A percentile compares a stretch with the other conserved stretches of the same genome.
These are phyloP conservation scores for Pollenia angustigena DNA, from an alignment of 2,888 invertebrate genomes.

Conservation along the genomic window DNA sequence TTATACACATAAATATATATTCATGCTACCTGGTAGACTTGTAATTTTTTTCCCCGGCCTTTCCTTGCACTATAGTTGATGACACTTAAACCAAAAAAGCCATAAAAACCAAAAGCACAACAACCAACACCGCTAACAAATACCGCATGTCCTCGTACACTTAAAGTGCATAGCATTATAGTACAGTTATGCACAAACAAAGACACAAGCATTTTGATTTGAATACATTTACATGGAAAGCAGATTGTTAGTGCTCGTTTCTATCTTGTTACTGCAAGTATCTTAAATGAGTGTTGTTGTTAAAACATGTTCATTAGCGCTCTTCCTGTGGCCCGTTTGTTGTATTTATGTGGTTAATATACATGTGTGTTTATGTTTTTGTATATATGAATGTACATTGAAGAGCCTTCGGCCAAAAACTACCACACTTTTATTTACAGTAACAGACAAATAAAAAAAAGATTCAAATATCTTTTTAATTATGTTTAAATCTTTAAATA, in stretches of 20 bases:
- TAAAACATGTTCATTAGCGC: conserved; percentile 69
- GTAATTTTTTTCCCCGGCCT: background rate
- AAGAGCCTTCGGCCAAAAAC: conserved; percentile 27
- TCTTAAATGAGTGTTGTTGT: conserved; percentile 35
- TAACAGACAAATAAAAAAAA: background rate
- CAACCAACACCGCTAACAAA: conserved; percentile 66
- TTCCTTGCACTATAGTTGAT: conserved; percentile 14
- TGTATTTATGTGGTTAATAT: conserved; percentile 1
- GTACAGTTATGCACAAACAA: conserved; percentile 3
- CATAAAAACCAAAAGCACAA: conserved; percentile 67
- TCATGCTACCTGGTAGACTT: background rate
- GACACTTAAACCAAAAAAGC: conserved; percentile 64
- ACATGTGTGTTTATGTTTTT: background rate
- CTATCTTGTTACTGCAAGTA: conserved; percentile 22
- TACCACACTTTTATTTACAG: conserved; percentile 16
- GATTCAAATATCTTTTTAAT: no score
- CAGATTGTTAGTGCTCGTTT: conserved; percentile 41
- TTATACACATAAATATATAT: background rate
- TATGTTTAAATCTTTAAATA: no score
- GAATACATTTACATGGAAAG: conserved; percentile 27
- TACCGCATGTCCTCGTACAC: conserved; percentile 35
- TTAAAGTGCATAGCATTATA: conserved; percentile 15
- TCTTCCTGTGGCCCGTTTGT: conserved; percentile 57
- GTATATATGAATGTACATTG: background rate
- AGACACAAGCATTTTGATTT: background rate